Evolutionary conservation across 2,888 invertebrate genomes (phyloP).

Genomic region (Icerya purchasi): DNA sequence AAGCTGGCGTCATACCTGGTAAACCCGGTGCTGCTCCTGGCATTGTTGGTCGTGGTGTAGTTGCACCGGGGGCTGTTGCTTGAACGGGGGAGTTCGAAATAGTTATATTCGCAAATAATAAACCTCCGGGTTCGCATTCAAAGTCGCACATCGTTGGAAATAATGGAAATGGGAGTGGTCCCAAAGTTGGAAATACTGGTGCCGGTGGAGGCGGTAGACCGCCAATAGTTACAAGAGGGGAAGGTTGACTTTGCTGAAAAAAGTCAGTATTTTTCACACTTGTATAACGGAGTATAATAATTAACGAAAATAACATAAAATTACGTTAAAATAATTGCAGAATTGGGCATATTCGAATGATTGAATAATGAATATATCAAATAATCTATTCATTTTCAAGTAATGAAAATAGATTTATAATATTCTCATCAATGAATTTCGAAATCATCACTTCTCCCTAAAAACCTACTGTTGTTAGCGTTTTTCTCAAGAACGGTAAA

Average conservation of each 20-base stretch:
- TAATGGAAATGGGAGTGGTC: slow-evolving; percentile 9
- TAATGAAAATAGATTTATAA: too few relatives aligned
- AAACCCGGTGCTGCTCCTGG: slow-evolving; percentile 1
- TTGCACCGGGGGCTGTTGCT: not conserved
- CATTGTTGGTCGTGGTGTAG: not conserved
- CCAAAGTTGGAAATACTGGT: slow-evolving; percentile 3
- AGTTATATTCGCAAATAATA: slow-evolving; percentile 10
- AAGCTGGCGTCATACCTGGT: not conserved
- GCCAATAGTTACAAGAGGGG: slow-evolving; percentile 1
- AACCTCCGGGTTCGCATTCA: slow-evolving; percentile 6
- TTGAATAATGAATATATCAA: too few relatives aligned
- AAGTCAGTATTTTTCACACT: too few relatives aligned
- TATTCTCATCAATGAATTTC: too few relatives aligned
- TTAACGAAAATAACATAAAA: too few relatives aligned
- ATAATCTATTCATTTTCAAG: too few relatives aligned
- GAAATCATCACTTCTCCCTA: too few relatives aligned
- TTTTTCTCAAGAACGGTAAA: too few relatives aligned
- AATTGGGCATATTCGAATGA: too few relatives aligned
- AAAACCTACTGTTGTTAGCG: too few relatives aligned
- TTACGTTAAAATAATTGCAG: too few relatives aligned
- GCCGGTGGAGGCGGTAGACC: slow-evolving; percentile 3
- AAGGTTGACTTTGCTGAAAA: slow-evolving; percentile 9
- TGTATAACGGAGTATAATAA: too few relatives aligned
- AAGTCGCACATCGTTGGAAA: slow-evolving; percentile 9
- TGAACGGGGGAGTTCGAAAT: not conserved